Evolutionary conservation across 2,797 vertebrate genomes (phyloP), one percentile per base, ranked within the genome.

Genomic region (Ctenopoma multispine): DNA sequence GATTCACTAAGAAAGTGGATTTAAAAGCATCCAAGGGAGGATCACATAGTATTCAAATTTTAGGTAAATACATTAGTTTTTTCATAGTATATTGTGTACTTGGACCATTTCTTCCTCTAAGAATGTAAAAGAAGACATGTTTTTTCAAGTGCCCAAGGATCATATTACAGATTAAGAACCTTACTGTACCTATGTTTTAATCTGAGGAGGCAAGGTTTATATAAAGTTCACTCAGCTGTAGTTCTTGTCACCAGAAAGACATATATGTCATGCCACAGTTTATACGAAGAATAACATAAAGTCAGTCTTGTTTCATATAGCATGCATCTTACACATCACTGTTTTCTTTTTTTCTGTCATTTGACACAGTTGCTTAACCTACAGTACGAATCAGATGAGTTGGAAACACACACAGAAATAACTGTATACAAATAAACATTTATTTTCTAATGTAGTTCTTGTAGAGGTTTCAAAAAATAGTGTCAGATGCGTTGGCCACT

Each of bases 121-220:
- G 78, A 65, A 70, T 72, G 57, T 50, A 83, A 82, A 65, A 61
- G 55, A 81, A 85, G 68, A 86, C 47, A 24, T 9, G 8, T 61
- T 36, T 36, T 5, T 29, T 5, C 3, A 29, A 5, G 27, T 4
- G 27, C 27, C 4, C 5, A 29, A 29, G 27, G 27, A 29, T 29
- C 4, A 29, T 29, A 4, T 29, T 29, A 29, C 3, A 29, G 27
- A 4, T 29, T 29, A 5, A 29, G 27, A 29, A 29, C 27, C 27
- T 29, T 29, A 29, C 27, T 29, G 5, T 29, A 29, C 27, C 5
- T 29, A 29, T 29, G 27, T 29, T 29, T 29, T 29, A 5, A 29
- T 29, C 27, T 29, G 27, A 29, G 27, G 27, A 29, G 5, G 27
- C 27, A 4, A 1, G 5, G 27, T 29, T 29, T 29, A 29, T 29